phyloP scores from a whole-genome alignment of 1,140 invertebrate genomes.

The Drosophila aff. region DNA sequence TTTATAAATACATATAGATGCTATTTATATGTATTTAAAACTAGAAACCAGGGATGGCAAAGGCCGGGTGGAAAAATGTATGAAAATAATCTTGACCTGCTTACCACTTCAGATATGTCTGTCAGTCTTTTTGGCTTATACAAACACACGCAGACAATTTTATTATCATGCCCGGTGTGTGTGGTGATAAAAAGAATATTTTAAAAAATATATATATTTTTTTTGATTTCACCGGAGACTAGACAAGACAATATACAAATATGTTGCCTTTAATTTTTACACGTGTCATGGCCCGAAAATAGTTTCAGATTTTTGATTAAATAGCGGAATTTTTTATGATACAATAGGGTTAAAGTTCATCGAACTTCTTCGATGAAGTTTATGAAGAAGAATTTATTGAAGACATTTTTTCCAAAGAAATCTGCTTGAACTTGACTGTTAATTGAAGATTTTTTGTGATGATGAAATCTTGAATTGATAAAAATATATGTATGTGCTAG shows the following conservation, averaged over 20 bases:
- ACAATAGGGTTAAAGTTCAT: not conserved
- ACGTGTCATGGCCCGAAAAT: not conserved
- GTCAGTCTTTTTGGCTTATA: conserved; percentile 9
- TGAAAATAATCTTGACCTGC: conserved; percentile 23
- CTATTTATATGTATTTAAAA: conserved; percentile 11
- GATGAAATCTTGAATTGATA: not conserved
- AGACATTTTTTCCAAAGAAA: not conserved
- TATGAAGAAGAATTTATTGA: not conserved
- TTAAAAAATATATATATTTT: conserved; percentile 8
- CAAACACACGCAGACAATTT: conserved; percentile 9
- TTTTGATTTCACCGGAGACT: not conserved
- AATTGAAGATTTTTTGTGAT: not conserved
- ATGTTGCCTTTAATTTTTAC: not conserved
- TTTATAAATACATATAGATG: not conserved
- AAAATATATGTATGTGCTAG: not conserved
- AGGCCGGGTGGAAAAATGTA: conserved; percentile 9
- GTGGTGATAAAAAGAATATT: conserved; percentile 18
- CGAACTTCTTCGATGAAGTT: not conserved
- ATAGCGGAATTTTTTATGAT: not conserved
- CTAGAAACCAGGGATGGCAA: conserved; percentile 1
- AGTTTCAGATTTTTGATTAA: not conserved
- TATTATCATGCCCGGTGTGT: conserved; percentile 19
- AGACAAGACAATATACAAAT: conserved; percentile 4
- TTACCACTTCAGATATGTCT: conserved; percentile 31
- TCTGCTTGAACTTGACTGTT: not conserved